Base-by-base conservation (phyloP, 1,140 invertebrate species). In the Ceratoteleas bidentatus region DNA sequence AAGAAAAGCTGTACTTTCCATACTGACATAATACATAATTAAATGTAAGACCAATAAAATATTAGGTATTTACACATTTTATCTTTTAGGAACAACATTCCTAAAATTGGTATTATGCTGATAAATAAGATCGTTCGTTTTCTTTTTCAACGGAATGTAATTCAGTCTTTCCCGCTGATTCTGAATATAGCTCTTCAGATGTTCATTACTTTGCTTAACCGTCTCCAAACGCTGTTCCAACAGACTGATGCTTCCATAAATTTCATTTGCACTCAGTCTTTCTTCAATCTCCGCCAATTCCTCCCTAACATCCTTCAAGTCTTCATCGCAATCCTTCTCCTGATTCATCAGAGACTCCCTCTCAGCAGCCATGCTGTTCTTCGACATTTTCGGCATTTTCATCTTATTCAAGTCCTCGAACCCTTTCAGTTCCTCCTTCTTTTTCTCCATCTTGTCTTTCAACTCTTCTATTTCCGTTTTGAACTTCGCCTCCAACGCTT, bases 211-310 rank as follows among this genome's bases (percentile, higher is more conserved):
- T 50, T 84, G 54, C 10, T 83, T 85, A 3, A 90, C 56, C 13
- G 81, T 88, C 36, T 86, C 83, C 5, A 91, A 38, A 52, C 88
- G 90, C 33, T 87, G 86, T 50, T 92, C 87, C 6, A 91, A n/a
- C n/a, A n/a, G n/a, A n/a, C n/a, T n/a, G n/a, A n/a, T n/a, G n/a
- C n/a, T n/a, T 4, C 74, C 60, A 83, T 91, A 92, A 47, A 85
- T 85, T 47, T 89, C 86, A 70, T 92, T 90, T 33, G 79, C 81
- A n/a, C 88, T 64, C 7, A 91, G 62, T 15, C 65, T 57, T 14
- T 84, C 65, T 66, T 90, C 88, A 11, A 91, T 76, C 53, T 86
- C 79, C 5, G 86, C 40, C 13, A 89, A 85, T 32, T 90, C 84
- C 4, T 69, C 76, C 43, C 83, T 33, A 10, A 85, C 11, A 7